These are phyloP conservation scores for Caenorhabditis sulstoni DNA, from an alignment of 2,888 invertebrate genomes.

Conservation along the genomic window DNA sequence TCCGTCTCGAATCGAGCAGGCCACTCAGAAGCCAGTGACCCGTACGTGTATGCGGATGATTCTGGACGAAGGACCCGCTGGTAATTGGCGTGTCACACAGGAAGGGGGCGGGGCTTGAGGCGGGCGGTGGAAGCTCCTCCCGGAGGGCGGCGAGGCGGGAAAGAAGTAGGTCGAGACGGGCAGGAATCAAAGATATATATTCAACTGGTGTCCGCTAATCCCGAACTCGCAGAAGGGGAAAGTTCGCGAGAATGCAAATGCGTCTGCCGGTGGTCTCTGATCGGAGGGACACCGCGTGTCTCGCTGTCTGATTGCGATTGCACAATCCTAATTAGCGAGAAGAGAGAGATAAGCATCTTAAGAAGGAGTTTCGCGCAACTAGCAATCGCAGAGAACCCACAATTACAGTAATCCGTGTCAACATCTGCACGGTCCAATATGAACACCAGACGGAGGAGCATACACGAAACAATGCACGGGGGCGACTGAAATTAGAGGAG, in stretches of 20 bases:
- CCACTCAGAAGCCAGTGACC: conserved; percentile 59
- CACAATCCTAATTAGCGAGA: conserved; percentile 53
- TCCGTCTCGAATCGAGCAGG: conserved; percentile 48
- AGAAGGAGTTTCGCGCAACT: conserved; percentile 43
- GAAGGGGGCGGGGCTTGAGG: conserved; percentile 14
- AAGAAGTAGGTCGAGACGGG: conserved; percentile 7
- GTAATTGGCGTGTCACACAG: conserved; percentile 53
- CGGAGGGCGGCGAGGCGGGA: not conserved
- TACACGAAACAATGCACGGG: conserved; percentile 6
- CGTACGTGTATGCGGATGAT: conserved; percentile 43
- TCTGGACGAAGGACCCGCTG: conserved; percentile 29
- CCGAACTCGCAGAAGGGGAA: conserved; percentile 19
- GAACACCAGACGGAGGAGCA: conserved; percentile 25
- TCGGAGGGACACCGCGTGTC: not conserved
- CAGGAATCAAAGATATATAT: conserved; percentile 11
- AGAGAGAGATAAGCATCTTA: conserved; percentile 21
- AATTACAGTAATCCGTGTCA: conserved; percentile 51
- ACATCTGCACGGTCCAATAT: conserved; percentile 15
- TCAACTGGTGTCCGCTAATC: conserved; percentile 30
- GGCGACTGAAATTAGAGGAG: conserved; percentile 44
- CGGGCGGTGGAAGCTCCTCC: conserved; percentile 5
- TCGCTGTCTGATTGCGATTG: conserved; percentile 26
- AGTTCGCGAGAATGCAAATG: conserved; percentile 42
- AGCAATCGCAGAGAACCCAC: conserved; percentile 17
- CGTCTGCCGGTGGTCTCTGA: conserved; percentile 16